phyloP scores from a whole-genome alignment of 2,797 vertebrate genomes.

The Tragopan temminckii region DNA sequence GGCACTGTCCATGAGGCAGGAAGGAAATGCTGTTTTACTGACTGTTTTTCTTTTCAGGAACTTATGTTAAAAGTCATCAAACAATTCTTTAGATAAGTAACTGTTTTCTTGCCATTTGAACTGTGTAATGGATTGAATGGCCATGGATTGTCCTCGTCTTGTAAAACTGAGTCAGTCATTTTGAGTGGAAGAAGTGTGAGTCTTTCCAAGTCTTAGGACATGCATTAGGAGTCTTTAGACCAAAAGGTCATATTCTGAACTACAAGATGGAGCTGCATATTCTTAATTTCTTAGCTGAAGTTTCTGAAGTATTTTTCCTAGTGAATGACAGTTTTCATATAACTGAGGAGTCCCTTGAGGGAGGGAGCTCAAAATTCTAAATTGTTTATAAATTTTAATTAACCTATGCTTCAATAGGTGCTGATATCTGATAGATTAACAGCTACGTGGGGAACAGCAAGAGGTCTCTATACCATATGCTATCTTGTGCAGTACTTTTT shows the following conservation, averaged over 20 bases:
- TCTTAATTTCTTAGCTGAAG: conserved; percentile 9
- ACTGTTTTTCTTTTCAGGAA: not conserved
- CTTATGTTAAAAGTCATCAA: not conserved
- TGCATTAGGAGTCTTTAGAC: not conserved
- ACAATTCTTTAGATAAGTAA: not conserved
- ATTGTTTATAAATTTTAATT: conserved; percentile 58
- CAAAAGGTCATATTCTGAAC: not conserved
- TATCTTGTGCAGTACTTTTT: conserved; percentile 5
- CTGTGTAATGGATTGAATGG: not conserved
- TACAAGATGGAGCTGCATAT: not conserved
- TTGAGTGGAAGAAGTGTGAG: not conserved
- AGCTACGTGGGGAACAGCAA: not conserved
- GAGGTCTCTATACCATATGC: not conserved
- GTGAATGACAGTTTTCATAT: not conserved
- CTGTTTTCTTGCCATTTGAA: not conserved
- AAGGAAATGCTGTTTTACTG: not conserved
- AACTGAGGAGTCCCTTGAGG: not conserved
- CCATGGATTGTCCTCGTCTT: not conserved
- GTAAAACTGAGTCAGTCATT: not conserved
- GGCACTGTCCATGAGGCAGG: not conserved
- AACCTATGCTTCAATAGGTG: conserved; percentile 36
- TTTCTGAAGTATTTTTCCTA: conserved; percentile 5
- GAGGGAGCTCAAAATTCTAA: not conserved
- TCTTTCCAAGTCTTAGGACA: not conserved
- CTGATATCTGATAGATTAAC: conserved; percentile 39